Conservation (phyloP, 2,113 vertebrate genomes). For the Sander lucioperca region DNA sequence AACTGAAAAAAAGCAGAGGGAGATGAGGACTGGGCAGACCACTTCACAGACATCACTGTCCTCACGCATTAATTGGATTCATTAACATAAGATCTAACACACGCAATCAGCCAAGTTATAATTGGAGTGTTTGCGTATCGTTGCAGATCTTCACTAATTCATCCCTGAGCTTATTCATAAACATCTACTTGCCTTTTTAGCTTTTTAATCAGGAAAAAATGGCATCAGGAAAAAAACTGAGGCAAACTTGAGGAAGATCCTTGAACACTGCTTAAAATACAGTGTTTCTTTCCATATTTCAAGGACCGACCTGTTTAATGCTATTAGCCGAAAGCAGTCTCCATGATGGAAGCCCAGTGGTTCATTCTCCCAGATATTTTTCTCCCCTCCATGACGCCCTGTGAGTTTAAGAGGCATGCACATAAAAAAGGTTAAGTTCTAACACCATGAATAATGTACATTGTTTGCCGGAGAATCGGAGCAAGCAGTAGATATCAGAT, state of each 20-base stretch:
- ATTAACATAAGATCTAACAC: slow-evolving; percentile 56
- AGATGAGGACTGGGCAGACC: slow-evolving; percentile 23
- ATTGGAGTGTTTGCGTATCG: slow-evolving; percentile 17
- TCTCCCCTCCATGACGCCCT: slow-evolving; percentile 41
- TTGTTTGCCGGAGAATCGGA: slow-evolving; percentile 61
- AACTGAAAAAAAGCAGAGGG: slow-evolving; percentile 12
- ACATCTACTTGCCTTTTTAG: slow-evolving; percentile 56
- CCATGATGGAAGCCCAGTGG: slow-evolving; percentile 53
- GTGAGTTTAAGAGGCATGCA: slow-evolving; percentile 58
- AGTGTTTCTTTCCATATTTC: slow-evolving; percentile 54
- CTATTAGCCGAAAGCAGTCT: slow-evolving; percentile 65
- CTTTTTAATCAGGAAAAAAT: slow-evolving; percentile 56
- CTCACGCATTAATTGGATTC: slow-evolving; percentile 49
- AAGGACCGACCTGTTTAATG: slow-evolving; percentile 62
- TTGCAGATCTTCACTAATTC: slow-evolving; percentile 48
- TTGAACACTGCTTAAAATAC: slow-evolving; percentile 67
- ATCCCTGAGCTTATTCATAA: slow-evolving; percentile 62
- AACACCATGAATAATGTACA: slow-evolving; percentile 79
- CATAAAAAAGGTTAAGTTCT: slow-evolving; percentile 70
- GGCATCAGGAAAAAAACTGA: slow-evolving; percentile 22
- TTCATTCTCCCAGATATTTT: slow-evolving; percentile 51
- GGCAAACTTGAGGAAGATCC: slow-evolving; percentile 47
- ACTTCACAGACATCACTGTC: slow-evolving; percentile 44
- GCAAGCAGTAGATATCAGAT: slow-evolving; percentile 50
- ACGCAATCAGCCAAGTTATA: slow-evolving; percentile 27